Evolutionary conservation across 2,888 invertebrate species (phyloP), one percentile per base, ranked within the genome.

Genomic region (Drosophila kanekoi): DNA sequence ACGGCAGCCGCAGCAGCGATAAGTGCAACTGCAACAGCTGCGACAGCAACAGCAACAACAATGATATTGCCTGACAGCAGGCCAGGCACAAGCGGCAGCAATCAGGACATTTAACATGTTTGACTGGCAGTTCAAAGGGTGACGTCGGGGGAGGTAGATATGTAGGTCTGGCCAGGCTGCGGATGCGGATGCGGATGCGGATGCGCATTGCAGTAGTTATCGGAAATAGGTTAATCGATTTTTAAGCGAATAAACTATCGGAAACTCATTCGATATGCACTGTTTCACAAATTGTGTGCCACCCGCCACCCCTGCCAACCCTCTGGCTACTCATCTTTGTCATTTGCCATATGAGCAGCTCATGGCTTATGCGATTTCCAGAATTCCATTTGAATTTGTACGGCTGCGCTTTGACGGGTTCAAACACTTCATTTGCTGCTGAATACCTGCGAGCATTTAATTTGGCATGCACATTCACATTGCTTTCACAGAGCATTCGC

Each of bases 181-280:
- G 62, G 38, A 28, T 45, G 47, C 28, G 72, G 38, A 61, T 58
- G 52, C 52, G 56, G 66, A 72, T 63, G 63, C 70, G 80, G 81
- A 83, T 88, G 90, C 90, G 90, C 90, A 91, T 85, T 91, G 91
- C 91, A 88, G 91, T 87, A 80, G 89, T 87, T 89, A 90, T 91
- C 90, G 90, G 89, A 91, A 90, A 90, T 91, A 81, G 90, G 90
- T 91, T 91, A 90, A 91, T 90, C 91, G 91, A 90, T 89, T 91
- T 90, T 90, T 87, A 91, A 90, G 87, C 86, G 88, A 85, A 90
- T 86, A 72, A 82, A 79, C 90, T 87, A 87, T 89, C 85, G 89
- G 86, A 90, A 90, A 82, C 88, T 79, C 87, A 85, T 90, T 80
- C 87, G 86, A 86, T 87, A 90, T 80, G 89, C 89, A 83, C 87